These are phyloP conservation scores for Phyllostomus discolor DNA, from an alignment of 2,113 vertebrate genomes.

Conservation along the genomic window DNA sequence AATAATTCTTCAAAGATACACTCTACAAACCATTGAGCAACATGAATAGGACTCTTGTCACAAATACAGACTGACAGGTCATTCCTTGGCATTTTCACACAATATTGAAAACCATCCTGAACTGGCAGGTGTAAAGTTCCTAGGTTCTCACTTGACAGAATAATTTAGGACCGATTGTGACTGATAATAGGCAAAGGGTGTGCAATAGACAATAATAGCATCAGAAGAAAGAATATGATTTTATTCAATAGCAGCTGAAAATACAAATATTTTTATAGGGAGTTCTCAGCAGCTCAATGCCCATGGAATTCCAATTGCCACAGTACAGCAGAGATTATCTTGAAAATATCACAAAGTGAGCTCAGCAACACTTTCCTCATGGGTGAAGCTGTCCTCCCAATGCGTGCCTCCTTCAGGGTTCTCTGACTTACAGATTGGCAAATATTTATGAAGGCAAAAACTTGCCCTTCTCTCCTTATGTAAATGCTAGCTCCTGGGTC, in stretches of 20 bases:
- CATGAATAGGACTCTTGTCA: slow-evolving; percentile 74
- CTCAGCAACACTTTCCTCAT: neutral
- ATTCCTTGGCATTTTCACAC: slow-evolving; percentile 77
- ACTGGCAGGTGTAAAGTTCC: slow-evolving; percentile 81
- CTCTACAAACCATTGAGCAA: slow-evolving; percentile 76
- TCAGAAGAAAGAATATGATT: neutral
- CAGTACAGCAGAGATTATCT: neutral
- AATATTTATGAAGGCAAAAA: neutral
- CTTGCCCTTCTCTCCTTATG: neutral
- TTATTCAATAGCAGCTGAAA: slow-evolving; percentile 40
- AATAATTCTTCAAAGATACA: slow-evolving; percentile 78
- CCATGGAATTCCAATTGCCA: slow-evolving; percentile 1
- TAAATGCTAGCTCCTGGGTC: neutral
- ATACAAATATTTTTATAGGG: slow-evolving; percentile 32
- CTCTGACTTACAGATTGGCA: neutral
- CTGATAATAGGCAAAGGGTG: slow-evolving; percentile 53
- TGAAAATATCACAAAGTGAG: neutral
- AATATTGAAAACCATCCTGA: slow-evolving; percentile 78
- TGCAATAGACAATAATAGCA: neutral
- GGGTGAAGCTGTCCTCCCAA: neutral
- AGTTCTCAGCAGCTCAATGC: neutral
- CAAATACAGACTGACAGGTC: slow-evolving; percentile 77
- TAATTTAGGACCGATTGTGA: slow-evolving; percentile 71
- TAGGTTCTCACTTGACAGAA: slow-evolving; percentile 69
- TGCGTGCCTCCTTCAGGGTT: neutral